Conservation (phyloP, 1,140 invertebrate species). For the Papilio polytes region DNA sequence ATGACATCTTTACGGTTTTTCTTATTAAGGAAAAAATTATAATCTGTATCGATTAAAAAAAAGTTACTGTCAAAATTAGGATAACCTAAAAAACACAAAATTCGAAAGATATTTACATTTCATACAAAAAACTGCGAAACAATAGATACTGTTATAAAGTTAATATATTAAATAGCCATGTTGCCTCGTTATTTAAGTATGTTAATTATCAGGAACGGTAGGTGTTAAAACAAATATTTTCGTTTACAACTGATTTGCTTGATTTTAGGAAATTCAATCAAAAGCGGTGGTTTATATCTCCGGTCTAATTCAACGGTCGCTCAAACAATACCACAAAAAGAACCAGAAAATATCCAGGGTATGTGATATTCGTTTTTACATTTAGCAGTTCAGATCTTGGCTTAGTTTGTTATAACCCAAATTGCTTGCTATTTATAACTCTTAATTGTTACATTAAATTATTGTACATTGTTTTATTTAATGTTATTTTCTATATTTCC, state of each 20-base stretch:
- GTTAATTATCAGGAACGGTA: background rate
- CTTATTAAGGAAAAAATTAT: background rate
- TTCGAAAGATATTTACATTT: background rate
- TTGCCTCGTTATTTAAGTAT: conserved; percentile 25
- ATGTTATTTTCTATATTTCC: conserved; percentile 44
- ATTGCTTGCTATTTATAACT: background rate
- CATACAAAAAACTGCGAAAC: background rate
- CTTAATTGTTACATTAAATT: background rate
- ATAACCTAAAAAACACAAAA: background rate
- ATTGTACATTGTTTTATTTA: background rate
- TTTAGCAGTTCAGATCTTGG: background rate
- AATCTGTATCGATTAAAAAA: background rate
- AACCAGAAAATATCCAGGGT: conserved; percentile 34
- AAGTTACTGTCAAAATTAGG: conserved; percentile 3
- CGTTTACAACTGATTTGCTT: conserved; percentile 1
- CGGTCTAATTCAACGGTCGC: conserved; percentile 44
- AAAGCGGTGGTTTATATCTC: conserved; percentile 19
- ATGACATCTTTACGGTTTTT: background rate
- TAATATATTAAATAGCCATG: conserved; percentile 3
- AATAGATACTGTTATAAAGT: background rate
- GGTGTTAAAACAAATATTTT: background rate
- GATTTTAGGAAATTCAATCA: conserved; percentile 29
- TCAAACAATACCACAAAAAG: conserved; percentile 42
- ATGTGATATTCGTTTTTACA: background rate
- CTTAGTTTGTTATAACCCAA: background rate